Base-by-base conservation (phyloP, 2,113 vertebrate genomes). In the Capreolus pygargus region DNA sequence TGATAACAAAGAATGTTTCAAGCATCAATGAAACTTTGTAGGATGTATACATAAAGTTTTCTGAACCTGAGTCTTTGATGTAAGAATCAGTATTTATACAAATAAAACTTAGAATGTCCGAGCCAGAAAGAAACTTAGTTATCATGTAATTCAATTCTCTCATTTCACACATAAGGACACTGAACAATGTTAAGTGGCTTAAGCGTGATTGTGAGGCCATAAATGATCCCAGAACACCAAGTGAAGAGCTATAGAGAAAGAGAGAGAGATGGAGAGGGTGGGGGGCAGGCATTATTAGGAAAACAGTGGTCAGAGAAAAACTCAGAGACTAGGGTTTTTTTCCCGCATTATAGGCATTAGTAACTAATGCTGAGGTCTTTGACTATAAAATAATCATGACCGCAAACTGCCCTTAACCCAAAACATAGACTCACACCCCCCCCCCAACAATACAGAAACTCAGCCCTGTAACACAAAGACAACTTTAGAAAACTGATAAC, bases 1-100 rank as follows among this genome's bases (percentile, higher is more conserved):
- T 91, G 74, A 88, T 85, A 95, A 30, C 52, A 76, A 93, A 87
- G 61, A 16, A 78, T 4, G 3, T 60, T 52, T 83, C 57, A 39
- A 84, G 23, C 19, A 61, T 70, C 23, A 47, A 61, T 33, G 54
- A 97, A 96, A 88, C 43, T 92, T 85, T 91, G 19, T 36, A 76
- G 83, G 55, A 89, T 43, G 19, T 17, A 64, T 16, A 92, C 33
- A 74, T 13, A 79, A 83, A 88, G 15, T 13, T 19, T 94, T 86
- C 55, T 91, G 61, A 97, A 95, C 43, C 39, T 16, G 54, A 33
- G 45, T 47, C 89, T 95, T 93, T 90, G 54, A 91, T 86, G n/a
- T 86, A 21, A 74, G 28, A 70, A 61, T 36, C 45, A 89, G 14
- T 47, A 93, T 86, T 74, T 84, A 67, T 12, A 60, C 43, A 89